Conservation (phyloP, 1,140 invertebrate genomes). For the Diachasmimorpha longicaudata region DNA sequence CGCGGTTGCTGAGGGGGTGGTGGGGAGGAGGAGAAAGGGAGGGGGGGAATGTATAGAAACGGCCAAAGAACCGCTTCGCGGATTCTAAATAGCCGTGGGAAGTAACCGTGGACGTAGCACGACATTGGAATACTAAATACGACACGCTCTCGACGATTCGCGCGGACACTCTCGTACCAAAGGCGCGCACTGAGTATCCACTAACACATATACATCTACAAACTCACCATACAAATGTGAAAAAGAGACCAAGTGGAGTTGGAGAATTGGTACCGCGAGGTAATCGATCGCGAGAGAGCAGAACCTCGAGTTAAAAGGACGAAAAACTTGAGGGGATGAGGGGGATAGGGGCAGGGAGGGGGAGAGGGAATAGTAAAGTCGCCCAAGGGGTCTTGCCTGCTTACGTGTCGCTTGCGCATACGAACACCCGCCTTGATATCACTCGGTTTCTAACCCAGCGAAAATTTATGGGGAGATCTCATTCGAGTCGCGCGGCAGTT, state of each 20-base stretch:
- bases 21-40: too few species aligned
- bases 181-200: background rate
- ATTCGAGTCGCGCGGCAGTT: constrained; percentile 34
- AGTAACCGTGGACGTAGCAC: constrained; percentile 45
- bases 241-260: constrained; percentile 23
- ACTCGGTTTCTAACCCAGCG: constrained; percentile 40
- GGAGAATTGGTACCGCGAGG: background rate
- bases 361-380: constrained; percentile 34
- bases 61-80: constrained; percentile 37
- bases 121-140: constrained; percentile 54
- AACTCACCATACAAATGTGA: constrained; percentile 32
- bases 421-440: constrained; percentile 49
- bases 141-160: constrained; percentile 16
- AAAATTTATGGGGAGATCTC: constrained; percentile 56
- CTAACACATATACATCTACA: background rate
- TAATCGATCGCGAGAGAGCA: constrained; percentile 5
- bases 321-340: background rate
- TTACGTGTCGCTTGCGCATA: constrained; percentile 47
- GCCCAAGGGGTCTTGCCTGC: background rate
- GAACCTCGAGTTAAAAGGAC: background rate
- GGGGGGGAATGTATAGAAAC: background rate
- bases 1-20: too few species aligned
- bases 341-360: background rate
- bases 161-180: constrained; percentile 13
- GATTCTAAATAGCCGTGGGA: constrained; percentile 61